Percentiles rank a stretch among this genome's conserved stretches.
Evolutionary conservation across 30 jellyfish, hydroid and myxozoan species (phyloP).

Genomic region (Haliclystus octoradiatus): DNA sequence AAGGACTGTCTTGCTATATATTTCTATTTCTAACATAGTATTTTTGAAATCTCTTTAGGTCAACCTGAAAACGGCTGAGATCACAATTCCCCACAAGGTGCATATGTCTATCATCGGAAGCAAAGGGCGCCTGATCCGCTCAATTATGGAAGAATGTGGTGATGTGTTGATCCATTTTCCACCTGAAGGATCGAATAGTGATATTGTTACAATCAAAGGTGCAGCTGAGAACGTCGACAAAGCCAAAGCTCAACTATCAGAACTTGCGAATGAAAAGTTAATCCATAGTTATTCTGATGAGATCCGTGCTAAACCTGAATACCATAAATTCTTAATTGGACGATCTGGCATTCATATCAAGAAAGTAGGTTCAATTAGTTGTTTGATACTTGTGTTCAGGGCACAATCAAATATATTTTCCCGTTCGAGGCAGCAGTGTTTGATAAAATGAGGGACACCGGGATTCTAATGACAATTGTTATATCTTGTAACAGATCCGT

Average conservation of each 20-base stretch:
- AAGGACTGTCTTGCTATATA: not conserved
- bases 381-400: no score
- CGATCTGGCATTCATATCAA: constrained; percentile 83
- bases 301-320: constrained; percentile 91
- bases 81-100: constrained; percentile 63
- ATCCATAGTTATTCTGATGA: constrained; percentile 66
- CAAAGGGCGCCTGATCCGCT: constrained; percentile 76
- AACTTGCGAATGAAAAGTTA: constrained; percentile 45
- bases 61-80: constrained; percentile 50
- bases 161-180: constrained; percentile 89
- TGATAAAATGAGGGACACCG: no score
- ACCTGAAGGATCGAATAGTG: constrained; percentile 82
- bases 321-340: constrained; percentile 80
- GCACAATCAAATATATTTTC: no score
- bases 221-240: constrained; percentile 86
- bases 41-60: constrained; percentile 30
- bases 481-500: constrained; percentile 35
- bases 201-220: constrained; percentile 57
- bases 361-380: constrained; percentile 15
- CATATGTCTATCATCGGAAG: constrained; percentile 92
- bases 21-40: not conserved
- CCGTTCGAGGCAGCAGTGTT: no score
- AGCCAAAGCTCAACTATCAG: constrained; percentile 30
- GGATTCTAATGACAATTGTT: no score
- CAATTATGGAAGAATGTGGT: constrained; percentile 92